Conservation (phyloP, 2,113 vertebrate genomes). For the Passer montanus region DNA sequence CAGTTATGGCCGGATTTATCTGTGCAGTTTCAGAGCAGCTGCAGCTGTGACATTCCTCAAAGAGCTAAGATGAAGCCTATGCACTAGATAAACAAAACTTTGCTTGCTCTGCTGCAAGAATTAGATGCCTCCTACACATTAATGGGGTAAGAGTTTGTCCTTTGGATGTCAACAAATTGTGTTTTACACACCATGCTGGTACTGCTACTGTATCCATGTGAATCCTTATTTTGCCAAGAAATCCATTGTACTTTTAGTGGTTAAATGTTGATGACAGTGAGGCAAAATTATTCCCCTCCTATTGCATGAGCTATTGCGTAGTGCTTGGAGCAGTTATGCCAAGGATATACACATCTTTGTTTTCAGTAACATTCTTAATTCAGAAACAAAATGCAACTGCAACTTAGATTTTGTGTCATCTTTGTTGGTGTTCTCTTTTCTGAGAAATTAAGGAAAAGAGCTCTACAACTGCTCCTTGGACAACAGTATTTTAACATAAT, state of each 20-base stretch:
- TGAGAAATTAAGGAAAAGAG: not conserved
- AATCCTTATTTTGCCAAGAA: not conserved
- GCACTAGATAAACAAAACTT: not conserved
- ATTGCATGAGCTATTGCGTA: not conserved
- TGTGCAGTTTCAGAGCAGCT: not conserved
- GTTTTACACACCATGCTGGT: not conserved
- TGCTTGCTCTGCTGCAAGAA: not conserved
- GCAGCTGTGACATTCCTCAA: not conserved
- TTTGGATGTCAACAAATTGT: not conserved
- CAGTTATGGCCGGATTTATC: not conserved
- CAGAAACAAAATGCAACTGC: not conserved
- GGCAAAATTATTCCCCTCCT: not conserved
- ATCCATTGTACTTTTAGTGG: not conserved
- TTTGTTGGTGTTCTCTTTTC: not conserved
- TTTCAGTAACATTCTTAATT: not conserved
- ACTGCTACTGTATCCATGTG: not conserved
- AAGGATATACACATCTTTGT: not conserved
- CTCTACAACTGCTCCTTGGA: not conserved
- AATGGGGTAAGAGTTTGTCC: not conserved
- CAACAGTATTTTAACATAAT: fast-evolving
- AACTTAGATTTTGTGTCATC: not conserved
- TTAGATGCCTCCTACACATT: not conserved
- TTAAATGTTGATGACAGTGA: not conserved
- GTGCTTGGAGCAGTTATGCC: not conserved
- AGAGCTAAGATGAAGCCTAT: not conserved